Percentiles rank a stretch among this genome's conserved stretches.
Evolutionary conservation across 2,113 vertebrate genomes (phyloP).

Genomic region (Synchiropus splendidus): DNA sequence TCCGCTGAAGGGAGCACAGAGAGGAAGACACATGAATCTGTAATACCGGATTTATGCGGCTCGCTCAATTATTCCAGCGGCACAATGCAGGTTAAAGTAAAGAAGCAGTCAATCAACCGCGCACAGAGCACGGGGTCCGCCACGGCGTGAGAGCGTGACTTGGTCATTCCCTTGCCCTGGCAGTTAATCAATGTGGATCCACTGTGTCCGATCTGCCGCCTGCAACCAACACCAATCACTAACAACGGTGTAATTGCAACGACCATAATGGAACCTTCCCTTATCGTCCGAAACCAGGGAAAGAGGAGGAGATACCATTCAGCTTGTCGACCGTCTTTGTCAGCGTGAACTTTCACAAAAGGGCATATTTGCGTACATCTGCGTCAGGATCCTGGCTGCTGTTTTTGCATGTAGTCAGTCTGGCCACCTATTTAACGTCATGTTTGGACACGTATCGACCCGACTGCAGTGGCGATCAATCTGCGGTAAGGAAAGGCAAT

Average conservation of each 20-base stretch:
- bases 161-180: conserved; percentile 21
- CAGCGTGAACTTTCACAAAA: background rate
- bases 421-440: conserved; percentile 49
- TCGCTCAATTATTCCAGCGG: conserved; percentile 41
- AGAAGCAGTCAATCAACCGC: conserved; percentile 29
- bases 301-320: background rate
- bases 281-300: conserved; percentile 6
- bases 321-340: background rate
- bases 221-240: conserved; percentile 36
- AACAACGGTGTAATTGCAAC: conserved; percentile 38
- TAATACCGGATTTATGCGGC: conserved; percentile 32
- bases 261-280: conserved; percentile 19
- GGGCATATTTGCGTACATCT: conserved; percentile 1
- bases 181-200: conserved; percentile 47
- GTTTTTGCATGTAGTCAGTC: conserved; percentile 14
- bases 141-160: conserved; percentile 18
- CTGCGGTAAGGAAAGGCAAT: conserved; percentile 44
- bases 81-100: conserved; percentile 22
- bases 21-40: conserved; percentile 36
- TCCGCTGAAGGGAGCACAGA: conserved; percentile 25
- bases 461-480: conserved; percentile 47
- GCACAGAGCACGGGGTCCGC: conserved; percentile 12
- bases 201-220: conserved; percentile 37
- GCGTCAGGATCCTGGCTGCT: conserved; percentile 14
- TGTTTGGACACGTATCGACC: conserved; percentile 49